Evolutionary conservation across 92 coral and sea anemone genomes (phyloP).

Genomic region (Umimayanthus chanpuru): DNA sequence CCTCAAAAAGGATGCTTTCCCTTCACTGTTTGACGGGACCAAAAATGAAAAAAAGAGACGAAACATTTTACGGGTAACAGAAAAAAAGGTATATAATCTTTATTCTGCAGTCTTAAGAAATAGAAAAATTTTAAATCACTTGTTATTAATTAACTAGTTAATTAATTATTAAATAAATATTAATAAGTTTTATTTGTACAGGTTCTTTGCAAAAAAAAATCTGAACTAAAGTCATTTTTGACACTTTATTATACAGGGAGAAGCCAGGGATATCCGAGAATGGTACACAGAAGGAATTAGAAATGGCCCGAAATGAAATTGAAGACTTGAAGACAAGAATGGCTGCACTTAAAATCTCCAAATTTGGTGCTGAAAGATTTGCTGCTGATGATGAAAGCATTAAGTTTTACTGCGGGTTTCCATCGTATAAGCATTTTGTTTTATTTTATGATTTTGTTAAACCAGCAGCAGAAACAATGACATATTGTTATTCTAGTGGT

Average conservation of each 20-base stretch:
- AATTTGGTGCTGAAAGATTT: conserved; percentile 17
- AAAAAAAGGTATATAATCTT: neutral
- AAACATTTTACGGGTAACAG: too few species aligned
- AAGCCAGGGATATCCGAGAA: neutral
- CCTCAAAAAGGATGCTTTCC: too few species aligned
- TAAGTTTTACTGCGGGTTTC: conserved; percentile 18
- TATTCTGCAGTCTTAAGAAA: neutral
- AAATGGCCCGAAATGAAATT: too few species aligned
- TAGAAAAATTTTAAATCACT: neutral
- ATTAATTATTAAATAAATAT: too few species aligned
- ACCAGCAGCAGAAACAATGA: conserved; percentile 7
- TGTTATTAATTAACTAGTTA: neutral
- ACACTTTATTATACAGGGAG: too few species aligned
- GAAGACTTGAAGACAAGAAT: too few species aligned
- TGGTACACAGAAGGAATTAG: neutral
- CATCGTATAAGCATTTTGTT: conserved; percentile 23
- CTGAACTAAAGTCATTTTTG: neutral
- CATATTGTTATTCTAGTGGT: conserved; percentile 17
- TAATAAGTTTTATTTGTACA: neutral
- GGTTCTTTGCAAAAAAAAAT: too few species aligned
- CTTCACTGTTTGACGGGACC: too few species aligned
- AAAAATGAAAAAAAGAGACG: too few species aligned
- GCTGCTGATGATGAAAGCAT: neutral
- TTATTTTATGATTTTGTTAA: conserved; percentile 24
- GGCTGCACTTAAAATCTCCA: conserved; percentile 4